Conservation (phyloP, 1,140 invertebrate genomes). For the Bradynema listronoti region DNA sequence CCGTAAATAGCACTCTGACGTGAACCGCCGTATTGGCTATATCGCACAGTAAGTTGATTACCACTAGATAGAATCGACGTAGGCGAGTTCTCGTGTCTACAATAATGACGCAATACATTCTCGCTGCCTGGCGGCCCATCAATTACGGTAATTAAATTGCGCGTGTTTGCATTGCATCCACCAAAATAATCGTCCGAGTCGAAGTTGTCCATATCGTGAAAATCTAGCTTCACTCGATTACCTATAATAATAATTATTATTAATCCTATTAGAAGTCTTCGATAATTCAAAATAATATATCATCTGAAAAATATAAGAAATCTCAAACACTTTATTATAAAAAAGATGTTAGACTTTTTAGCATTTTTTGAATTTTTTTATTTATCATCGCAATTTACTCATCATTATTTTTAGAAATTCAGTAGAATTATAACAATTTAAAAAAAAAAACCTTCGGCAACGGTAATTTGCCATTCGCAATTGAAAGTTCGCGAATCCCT, state of each 20-base stretch:
- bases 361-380: too few species aligned
- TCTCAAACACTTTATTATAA: too few species aligned
- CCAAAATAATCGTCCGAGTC: conserved; percentile 46
- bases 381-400: too few species aligned
- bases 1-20: conserved; percentile 45
- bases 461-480: conserved; percentile 51
- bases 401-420: too few species aligned
- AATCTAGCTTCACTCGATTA: conserved; percentile 41
- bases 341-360: too few species aligned
- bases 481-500: conserved; percentile 42
- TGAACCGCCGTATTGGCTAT: conserved; percentile 51
- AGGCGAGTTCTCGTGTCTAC: conserved; percentile 33
- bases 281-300: conserved; percentile 8
- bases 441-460: conserved; percentile 39
- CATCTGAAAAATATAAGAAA: conserved; percentile 1
- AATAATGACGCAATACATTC: conserved; percentile 37
- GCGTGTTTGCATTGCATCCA: conserved; percentile 42
- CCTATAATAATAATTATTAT: too few species aligned
- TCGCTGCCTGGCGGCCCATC: conserved; percentile 15
- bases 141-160: conserved; percentile 47
- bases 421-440: too few species aligned
- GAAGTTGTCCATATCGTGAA: conserved; percentile 43
- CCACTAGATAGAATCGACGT: conserved; percentile 32
- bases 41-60: conserved; percentile 42
- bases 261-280: too few species aligned